Evolutionary conservation across 30 jellyfish, hydroid and myxozoan species (phyloP).

Genomic region (Aurelia sp.): DNA sequence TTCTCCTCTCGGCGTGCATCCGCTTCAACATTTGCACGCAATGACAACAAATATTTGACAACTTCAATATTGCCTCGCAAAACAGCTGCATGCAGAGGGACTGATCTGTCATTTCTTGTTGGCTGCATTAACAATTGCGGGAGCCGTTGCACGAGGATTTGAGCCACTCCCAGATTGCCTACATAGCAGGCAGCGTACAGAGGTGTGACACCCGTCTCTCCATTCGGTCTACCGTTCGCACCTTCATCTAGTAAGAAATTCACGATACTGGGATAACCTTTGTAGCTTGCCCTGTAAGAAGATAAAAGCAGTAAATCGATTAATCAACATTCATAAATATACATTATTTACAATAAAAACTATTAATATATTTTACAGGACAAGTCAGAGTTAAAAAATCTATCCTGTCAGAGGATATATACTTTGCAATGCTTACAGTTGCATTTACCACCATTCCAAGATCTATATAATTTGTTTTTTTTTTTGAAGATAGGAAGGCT

Average conservation of each 20-base stretch:
- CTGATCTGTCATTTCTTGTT: slow-evolving; percentile 70
- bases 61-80: slow-evolving; percentile 60
- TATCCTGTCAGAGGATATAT: too few relatives aligned
- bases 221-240: slow-evolving; percentile 94
- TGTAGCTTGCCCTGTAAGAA: slow-evolving; percentile 76
- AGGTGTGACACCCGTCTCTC: slow-evolving; percentile 88
- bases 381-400: too few relatives aligned
- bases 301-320: neutral
- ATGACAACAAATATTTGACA: slow-evolving; percentile 61
- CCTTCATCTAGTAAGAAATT: slow-evolving; percentile 78
- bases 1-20: neutral
- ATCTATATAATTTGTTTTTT: too few relatives aligned
- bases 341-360: too few relatives aligned
- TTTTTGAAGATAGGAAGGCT: too few relatives aligned
- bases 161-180: slow-evolving; percentile 79
- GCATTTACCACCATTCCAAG: too few relatives aligned
- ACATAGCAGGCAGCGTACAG: slow-evolving; percentile 85
- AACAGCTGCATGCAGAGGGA: slow-evolving; percentile 88
- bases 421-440: too few relatives aligned
- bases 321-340: neutral
- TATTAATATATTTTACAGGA: too few relatives aligned
- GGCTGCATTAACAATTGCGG: slow-evolving; percentile 76
- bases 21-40: slow-evolving; percentile 25
- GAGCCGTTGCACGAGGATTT: slow-evolving; percentile 38
- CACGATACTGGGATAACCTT: slow-evolving; percentile 82